Evolutionary conservation across 1,140 invertebrate species (phyloP).

Genomic region (Bombus fervidus): DNA sequence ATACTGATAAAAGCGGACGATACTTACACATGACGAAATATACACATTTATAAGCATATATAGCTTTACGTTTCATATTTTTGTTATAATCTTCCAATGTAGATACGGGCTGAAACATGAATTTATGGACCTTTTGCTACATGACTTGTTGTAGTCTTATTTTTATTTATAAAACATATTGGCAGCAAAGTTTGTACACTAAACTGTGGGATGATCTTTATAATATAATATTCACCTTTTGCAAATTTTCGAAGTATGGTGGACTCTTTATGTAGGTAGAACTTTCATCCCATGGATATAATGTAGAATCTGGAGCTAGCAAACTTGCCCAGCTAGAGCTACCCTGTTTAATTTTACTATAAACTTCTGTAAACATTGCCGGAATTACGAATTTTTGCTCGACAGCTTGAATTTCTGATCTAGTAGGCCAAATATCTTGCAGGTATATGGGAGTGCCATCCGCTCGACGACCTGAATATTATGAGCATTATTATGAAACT

Average conservation of each 20-base stretch:
- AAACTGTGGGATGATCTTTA: too few relatives aligned
- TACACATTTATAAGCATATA: too few relatives aligned
- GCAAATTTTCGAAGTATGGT: slow-evolving; percentile 97
- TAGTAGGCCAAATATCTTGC: slow-evolving; percentile 96
- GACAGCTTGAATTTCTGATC: slow-evolving; percentile 94
- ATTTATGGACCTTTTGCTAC: too few relatives aligned
- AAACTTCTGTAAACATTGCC: slow-evolving; percentile 98
- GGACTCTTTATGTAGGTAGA: slow-evolving; percentile 99
- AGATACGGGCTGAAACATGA: too few relatives aligned
- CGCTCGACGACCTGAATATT: slow-evolving; percentile 84
- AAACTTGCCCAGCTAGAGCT: slow-evolving; percentile 94
- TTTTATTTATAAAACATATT: neutral
- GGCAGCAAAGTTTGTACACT: too few relatives aligned
- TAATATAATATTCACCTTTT: slow-evolving; percentile 81
- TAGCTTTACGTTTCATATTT: too few relatives aligned
- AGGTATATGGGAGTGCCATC: slow-evolving; percentile 92
- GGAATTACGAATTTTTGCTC: slow-evolving; percentile 96
- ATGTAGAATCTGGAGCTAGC: slow-evolving; percentile 89
- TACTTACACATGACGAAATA: too few relatives aligned
- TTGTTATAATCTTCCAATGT: too few relatives aligned
- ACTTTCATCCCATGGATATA: slow-evolving; percentile 95
- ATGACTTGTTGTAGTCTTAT: too few relatives aligned
- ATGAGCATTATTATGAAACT: neutral
- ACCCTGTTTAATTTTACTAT: slow-evolving; percentile 92
- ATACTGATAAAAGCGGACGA: too few relatives aligned